Conservation (phyloP, 92 coral and sea anemone species). For the Galaxea fascicularis region DNA sequence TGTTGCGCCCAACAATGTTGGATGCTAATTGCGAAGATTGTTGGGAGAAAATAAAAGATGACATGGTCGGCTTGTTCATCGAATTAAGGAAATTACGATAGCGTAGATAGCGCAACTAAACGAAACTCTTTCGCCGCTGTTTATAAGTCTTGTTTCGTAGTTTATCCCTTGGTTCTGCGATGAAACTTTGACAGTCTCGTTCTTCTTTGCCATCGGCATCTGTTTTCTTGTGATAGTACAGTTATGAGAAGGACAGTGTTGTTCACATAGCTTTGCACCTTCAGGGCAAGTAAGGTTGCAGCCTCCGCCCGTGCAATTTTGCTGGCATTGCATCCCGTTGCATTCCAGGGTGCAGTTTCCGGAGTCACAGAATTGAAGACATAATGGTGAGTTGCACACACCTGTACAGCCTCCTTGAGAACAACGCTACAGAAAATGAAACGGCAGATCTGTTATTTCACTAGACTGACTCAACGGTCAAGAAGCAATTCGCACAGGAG, state of each 20-base stretch:
- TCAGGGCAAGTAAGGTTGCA: conserved; percentile 20
- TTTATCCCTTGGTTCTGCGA: background rate
- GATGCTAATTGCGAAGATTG: no score
- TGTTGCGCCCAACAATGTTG: no score
- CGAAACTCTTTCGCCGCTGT: background rate
- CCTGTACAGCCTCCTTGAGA: conserved; percentile 34
- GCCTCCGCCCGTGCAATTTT: conserved; percentile 46
- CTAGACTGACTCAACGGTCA: background rate
- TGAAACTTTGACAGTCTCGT: background rate
- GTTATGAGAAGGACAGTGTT: conserved; percentile 24
- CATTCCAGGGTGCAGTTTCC: conserved; percentile 35
- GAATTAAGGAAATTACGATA: background rate
- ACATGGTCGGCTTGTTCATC: background rate
- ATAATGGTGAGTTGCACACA: conserved; percentile 25
- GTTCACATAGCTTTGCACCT: conserved; percentile 17
- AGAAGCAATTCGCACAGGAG: no score
- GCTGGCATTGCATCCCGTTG: conserved; percentile 36
- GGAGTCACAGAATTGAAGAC: conserved; percentile 33
- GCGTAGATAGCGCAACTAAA: background rate
- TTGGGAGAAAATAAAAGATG: no score
- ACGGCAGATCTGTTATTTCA: background rate
- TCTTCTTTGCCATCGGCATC: background rate
- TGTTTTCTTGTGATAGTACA: conserved; percentile 14
- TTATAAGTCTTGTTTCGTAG: background rate
- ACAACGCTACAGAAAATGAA: conserved; percentile 30